Conservation (phyloP, 2,113 vertebrate species). For the Genyomyrus donnyi region DNA sequence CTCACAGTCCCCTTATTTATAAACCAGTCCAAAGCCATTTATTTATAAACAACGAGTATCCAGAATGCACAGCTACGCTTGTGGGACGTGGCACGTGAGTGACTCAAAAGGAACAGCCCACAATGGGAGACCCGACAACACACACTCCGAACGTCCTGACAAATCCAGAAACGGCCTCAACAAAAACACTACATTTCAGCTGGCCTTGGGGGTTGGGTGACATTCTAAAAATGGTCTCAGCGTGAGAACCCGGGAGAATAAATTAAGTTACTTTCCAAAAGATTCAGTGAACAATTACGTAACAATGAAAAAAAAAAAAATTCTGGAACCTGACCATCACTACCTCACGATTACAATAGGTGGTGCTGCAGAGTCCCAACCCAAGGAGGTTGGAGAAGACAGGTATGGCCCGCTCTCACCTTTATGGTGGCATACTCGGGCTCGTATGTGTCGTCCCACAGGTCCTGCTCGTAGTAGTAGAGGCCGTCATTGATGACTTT, state of each 20-base stretch:
- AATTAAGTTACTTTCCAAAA: background rate
- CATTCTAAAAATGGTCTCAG: constrained; percentile 3
- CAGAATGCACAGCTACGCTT: constrained; percentile 31
- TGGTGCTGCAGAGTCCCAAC: background rate
- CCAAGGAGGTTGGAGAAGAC: background rate
- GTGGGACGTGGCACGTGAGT: constrained; percentile 39
- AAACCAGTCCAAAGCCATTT: constrained; percentile 20
- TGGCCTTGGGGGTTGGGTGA: constrained; percentile 26
- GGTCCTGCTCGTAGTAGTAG: constrained; percentile 93
- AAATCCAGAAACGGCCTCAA: constrained; percentile 48
- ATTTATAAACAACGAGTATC: constrained; percentile 51
- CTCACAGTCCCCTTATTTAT: background rate
- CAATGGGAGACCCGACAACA: constrained; percentile 37
- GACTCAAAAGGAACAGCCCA: constrained; percentile 29
- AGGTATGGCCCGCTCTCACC: constrained; percentile 62
- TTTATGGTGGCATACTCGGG: constrained; percentile 96
- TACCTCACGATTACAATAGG: background rate
- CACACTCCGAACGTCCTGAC: constrained; percentile 23
- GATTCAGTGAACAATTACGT: background rate
- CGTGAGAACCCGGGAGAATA: constrained; percentile 43
- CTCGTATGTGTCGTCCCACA: constrained; percentile 91
- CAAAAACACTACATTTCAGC: constrained; percentile 13
- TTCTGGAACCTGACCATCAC: background rate
- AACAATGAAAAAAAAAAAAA: background rate
- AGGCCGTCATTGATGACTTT: constrained; percentile 97